phyloP scores from a whole-genome alignment of 2,888 invertebrate genomes.

The Pyrocoelia pectoralis region DNA sequence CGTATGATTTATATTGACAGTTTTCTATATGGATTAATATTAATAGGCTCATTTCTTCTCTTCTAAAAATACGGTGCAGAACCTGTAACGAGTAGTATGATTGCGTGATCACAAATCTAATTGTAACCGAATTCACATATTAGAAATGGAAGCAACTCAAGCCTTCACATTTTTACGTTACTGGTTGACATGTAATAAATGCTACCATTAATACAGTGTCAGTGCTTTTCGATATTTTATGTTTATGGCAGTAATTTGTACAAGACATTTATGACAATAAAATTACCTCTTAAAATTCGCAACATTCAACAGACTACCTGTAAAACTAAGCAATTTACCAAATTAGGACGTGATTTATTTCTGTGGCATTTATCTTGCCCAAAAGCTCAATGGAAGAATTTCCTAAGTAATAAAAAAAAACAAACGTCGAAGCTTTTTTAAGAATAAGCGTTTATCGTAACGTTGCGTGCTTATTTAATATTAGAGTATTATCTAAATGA shows the following conservation, averaged over 20 bases:
- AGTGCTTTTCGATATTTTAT: conserved; percentile 40
- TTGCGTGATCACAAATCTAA: no score
- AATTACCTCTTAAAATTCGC: background rate
- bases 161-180: no score
- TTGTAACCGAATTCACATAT: no score
- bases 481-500: conserved; percentile 27
- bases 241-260: background rate
- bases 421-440: background rate
- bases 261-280: background rate
- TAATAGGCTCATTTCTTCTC: no score
- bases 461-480: conserved; percentile 20
- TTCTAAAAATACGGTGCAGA: no score
- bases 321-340: background rate
- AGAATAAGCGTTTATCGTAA: background rate
- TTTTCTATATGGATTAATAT: no score
- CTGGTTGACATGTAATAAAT: conserved; percentile 44
- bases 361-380: background rate
- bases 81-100: no score
- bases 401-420: background rate
- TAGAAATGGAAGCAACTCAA: no score
- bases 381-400: conserved; percentile 6
- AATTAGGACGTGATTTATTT: conserved; percentile 4
- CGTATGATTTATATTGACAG: no score
- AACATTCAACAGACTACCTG: background rate
- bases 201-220: conserved; percentile 43